Evolutionary conservation across 2,888 invertebrate species (phyloP), one percentile per base, ranked within the genome.

Genomic region (Thalpophila matura): DNA sequence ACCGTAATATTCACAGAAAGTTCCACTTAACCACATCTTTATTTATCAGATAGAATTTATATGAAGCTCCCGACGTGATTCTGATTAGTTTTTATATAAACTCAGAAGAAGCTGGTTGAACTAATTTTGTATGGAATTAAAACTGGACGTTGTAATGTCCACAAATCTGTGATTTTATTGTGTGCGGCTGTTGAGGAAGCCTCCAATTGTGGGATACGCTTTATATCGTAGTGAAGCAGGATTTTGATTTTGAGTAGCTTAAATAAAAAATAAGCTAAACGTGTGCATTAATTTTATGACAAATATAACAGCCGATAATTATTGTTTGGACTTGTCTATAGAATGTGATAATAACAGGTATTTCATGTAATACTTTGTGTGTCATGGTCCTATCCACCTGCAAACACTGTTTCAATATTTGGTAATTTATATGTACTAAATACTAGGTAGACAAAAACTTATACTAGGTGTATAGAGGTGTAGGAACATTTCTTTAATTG

Each of bases 101-200:
- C 84, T 82, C 72, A 79, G 68, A 86, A 86, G 85, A 78, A 87
- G 88, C 85, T 82, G 80, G 71, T 81, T 89, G 87, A 81, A 89
- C 88, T 89, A 88, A 90, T 91, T 90, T 87, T 84, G 85, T 83
- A 78, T 89, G 79, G 83, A 88, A 89, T 89, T 90, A 88, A 89
- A 90, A 87, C 76, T 86, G 86, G 85, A 83, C 79, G 74, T 81
- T 80, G 82, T 84, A 83, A 82, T 83, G 83, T 87, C 87, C 88
- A 91, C 91, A 91, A 91, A 91, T 90, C 85, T 88, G 87, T 86
- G 81, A 87, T 86, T 91, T 91, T 91, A 91, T 90, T 87, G 81
- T 79, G 64, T 64, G 57, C 72, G 83, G 88, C 91, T 91, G 91
- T 91, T 92, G 91, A 91, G 79, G 91, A 89, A 92, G 91, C 90